phyloP scores from a whole-genome alignment of 2,113 vertebrate genomes.

The Tichodroma muraria region DNA sequence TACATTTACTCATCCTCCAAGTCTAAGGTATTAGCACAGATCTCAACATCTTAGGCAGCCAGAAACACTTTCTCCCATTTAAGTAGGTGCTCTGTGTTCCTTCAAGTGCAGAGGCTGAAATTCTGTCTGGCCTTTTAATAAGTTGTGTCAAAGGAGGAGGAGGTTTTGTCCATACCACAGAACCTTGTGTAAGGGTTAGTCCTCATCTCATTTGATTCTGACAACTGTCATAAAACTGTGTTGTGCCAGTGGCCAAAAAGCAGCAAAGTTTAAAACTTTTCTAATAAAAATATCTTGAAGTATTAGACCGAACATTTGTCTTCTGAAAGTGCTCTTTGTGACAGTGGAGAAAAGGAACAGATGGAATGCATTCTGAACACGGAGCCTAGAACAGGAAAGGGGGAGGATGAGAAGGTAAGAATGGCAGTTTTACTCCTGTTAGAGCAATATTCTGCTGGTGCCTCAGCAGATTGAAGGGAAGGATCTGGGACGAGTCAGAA shows the following conservation, averaged over 20 bases:
- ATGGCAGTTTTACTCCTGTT: background rate
- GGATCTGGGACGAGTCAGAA: background rate
- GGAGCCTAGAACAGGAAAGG: background rate
- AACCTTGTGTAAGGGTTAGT: background rate
- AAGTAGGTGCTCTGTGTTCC: background rate
- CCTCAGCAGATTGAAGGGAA: background rate
- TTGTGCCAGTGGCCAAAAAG: background rate
- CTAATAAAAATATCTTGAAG: background rate
- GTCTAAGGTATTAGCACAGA: background rate
- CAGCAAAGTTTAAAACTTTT: background rate
- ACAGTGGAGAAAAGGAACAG: background rate
- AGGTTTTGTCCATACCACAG: background rate
- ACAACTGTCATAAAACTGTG: background rate
- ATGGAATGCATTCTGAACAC: background rate
- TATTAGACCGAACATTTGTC: background rate
- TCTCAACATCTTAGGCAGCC: background rate
- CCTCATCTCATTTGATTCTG: background rate
- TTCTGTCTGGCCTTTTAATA: background rate
- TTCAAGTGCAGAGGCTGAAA: background rate
- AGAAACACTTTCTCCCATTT: constrained; percentile 4
- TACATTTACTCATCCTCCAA: background rate
- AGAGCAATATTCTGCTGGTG: background rate
- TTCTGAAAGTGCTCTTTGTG: background rate
- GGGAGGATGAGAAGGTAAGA: background rate
- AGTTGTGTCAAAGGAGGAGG: background rate